phyloP scores from a whole-genome alignment of 2,888 invertebrate genomes.

The Dysmachus trigonus region DNA sequence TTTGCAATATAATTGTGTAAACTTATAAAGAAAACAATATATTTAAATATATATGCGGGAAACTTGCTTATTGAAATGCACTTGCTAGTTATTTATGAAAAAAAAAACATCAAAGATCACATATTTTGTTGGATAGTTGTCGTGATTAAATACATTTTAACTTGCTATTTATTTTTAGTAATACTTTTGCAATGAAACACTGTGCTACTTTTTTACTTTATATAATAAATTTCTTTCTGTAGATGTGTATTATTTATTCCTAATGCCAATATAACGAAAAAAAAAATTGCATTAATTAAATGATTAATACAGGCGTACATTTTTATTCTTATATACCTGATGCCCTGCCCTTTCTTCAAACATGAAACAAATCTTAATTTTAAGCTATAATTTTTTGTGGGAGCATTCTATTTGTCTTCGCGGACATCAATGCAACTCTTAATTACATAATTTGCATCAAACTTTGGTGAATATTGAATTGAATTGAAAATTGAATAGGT shows the following conservation, averaged over 20 bases:
- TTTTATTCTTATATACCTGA: not conserved
- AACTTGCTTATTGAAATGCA: conserved; percentile 7
- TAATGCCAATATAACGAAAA: not conserved
- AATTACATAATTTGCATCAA: too few species aligned
- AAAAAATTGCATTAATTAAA: not conserved
- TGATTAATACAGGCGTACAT: not conserved
- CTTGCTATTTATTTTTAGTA: conserved; percentile 40
- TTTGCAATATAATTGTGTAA: not conserved
- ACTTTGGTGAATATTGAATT: too few species aligned
- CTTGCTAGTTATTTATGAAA: conserved; percentile 24
- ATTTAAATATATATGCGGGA: not conserved
- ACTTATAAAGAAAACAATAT: not conserved
- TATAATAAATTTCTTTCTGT: conserved; percentile 37
- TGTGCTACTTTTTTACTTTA: conserved; percentile 40
- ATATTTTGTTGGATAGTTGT: conserved; percentile 22
- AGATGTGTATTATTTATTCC: conserved; percentile 9
- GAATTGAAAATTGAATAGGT: too few species aligned
- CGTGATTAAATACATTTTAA: conserved; percentile 33
- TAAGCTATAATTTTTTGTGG: too few species aligned
- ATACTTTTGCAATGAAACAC: conserved; percentile 35
- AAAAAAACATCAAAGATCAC: conserved; percentile 7
- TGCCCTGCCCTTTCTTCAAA: not conserved
- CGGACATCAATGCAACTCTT: too few species aligned
- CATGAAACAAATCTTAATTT: not conserved
- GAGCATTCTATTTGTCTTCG: too few species aligned